A percentile compares a stretch with the other conserved stretches of the same genome.
These are phyloP conservation scores for Ara ararauna DNA, from an alignment of 2,797 vertebrate genomes.

Conservation along the genomic window DNA sequence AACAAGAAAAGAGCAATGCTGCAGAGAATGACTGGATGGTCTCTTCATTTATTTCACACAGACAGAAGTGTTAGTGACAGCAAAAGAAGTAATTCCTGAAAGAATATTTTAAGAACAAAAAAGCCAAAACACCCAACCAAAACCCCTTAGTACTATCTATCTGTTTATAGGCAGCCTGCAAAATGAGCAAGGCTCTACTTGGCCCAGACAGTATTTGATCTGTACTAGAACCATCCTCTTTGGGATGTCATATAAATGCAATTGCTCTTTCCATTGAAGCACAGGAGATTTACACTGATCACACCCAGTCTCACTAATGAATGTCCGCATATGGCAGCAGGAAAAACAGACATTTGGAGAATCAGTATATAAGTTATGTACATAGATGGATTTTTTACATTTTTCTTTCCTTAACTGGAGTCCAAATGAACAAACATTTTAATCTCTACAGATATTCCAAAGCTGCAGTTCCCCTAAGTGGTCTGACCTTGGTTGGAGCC, in stretches of 20 bases:
- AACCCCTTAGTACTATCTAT: background rate
- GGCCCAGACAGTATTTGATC: background rate
- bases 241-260: background rate
- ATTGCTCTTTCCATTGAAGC: background rate
- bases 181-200: background rate
- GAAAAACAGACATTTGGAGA: background rate
- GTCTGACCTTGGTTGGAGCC: background rate
- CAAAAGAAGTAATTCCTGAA: background rate
- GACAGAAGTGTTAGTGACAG: background rate
- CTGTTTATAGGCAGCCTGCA: background rate
- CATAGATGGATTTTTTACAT: background rate
- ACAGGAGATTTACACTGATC: background rate
- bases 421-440: background rate
- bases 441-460: background rate
- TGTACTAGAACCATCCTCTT: background rate
- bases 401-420: background rate
- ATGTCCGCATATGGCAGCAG: background rate
- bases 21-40: background rate
- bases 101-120: background rate
- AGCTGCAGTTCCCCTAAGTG: background rate
- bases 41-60: background rate
- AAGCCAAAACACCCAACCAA: background rate
- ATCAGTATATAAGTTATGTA: background rate
- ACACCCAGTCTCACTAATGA: background rate
- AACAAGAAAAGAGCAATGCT: background rate